Base-by-base conservation (phyloP, 2,888 invertebrate genomes). In the Entomobrya proxima region DNA sequence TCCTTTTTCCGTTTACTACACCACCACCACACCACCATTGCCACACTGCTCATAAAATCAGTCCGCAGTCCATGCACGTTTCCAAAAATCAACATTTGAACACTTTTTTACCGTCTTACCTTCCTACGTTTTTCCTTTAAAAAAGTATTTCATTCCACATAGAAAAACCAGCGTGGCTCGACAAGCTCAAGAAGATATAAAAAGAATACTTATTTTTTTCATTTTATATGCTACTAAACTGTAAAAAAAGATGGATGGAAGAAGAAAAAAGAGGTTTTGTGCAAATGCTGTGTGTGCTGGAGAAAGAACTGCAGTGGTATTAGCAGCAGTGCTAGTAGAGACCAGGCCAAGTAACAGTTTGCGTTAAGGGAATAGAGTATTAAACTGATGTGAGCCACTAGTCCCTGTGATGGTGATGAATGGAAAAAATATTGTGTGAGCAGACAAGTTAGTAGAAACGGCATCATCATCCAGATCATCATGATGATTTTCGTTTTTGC, bases 81-180 rank as follows among this genome's bases (percentile, higher is more conserved):
- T 78, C 61, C 72, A 72, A 84, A 82, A 81, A 84, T 84, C 84
- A 84, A 84, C 84, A 58, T 84, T 52, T 61, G 78, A 84, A 78
- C 83, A 82, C 75, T 75, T 64, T 74, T 81, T 82, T 18, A 40
- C 7, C 15, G 44, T 47, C 47, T 69, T 40, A 21, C 35, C 67
- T 35, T 55, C 52, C 27, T 24, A n/a, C n/a, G n/a, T 58, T 50
- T 47, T 24, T 58, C 47, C 52, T 50, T 52, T n/a, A n/a, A n/a
- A n/a, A n/a, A n/a, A n/a, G n/a, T n/a, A n/a, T n/a, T n/a, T n/a
- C n/a, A n/a, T n/a, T n/a, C n/a, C n/a, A n/a, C n/a, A n/a, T n/a
- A n/a, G n/a, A n/a, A n/a, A n/a, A n/a, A n/a, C n/a, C n/a, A n/a
- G n/a, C n/a, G n/a, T n/a, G n/a, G n/a, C n/a, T n/a, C n/a, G n/a